Evolutionary conservation across 2,888 invertebrate genomes (phyloP), one percentile per base, ranked within the genome.

Genomic region (Metellina segmentata): DNA sequence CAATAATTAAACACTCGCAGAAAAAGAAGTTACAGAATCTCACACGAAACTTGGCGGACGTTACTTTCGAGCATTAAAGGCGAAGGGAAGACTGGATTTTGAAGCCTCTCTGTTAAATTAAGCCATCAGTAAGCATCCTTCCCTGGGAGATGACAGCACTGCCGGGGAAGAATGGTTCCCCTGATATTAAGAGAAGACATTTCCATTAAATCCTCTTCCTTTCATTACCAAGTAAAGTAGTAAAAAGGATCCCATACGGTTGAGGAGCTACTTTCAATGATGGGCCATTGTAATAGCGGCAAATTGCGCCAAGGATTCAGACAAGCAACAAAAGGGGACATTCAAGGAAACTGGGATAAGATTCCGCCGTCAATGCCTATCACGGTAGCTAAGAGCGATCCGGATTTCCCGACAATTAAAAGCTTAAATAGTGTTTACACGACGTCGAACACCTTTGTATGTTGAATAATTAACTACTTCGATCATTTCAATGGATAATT

Each of bases 171-270:
- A 88, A 72, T 53, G 34, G 71, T 71, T 52, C 51, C 52, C 52
- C 16, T n/a, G 79, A 81, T 79, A 87, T 79, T 79, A 79, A 81
- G 52, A 69, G 70, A 79, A 77, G 85, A 34, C 85, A 85, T 85
- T 85, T 83, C 72, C 86, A 86, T 86, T 86, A 78, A 86, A 77
- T 13, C 81, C 19, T 11, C 51, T 81, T 88, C 75, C 81, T 81
- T 88, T 88, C 88, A 81, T 81, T 81, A 69, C 69, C 13, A 49
- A 79, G 19, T n/a, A 53, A 11, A 71, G 74, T n/a, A 53, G 34
- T 81, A 81, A 87, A 74, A 81, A 87, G 74, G 69, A 69, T 20
- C 16, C 78, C 51, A 20, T 70, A 86, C 69, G 49, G 49, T 78
- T 9, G 48, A 77, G 82, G 70, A 70, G 52, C 82, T 82, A 48